A percentile compares a stretch with the other conserved stretches of the same genome.
These are phyloP conservation scores for mouse (Mus musculus) DNA, from an alignment of 2,113 vertebrate genomes.

Conservation along the genomic window GRCm39 chr15:90843501-90844000, in stretches of 20 bases:
- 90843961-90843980: constrained; percentile 64
- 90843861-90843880: background rate
- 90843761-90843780: background rate
- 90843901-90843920: constrained; percentile 91
- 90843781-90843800: too few species aligned
- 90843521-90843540: constrained; percentile 20
- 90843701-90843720: too few species aligned
- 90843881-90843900: constrained; percentile 93
- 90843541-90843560: background rate
- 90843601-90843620: background rate
- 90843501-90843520: constrained; percentile 36
- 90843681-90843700: background rate
- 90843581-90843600: constrained; percentile 22
- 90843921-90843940: constrained; percentile 97
- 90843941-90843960: constrained; percentile 92
- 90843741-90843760: too few species aligned
- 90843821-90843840: background rate
- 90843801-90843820: background rate
- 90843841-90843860: too few species aligned
- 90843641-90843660: background rate
- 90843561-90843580: constrained; percentile 36
- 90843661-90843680: background rate
- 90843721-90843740: background rate
- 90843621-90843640: background rate
- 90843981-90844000: background rate